These are phyloP conservation scores for Leptodactylus fuscus DNA, from an alignment of 2,113 vertebrate genomes.

Conservation along the genomic window DNA sequence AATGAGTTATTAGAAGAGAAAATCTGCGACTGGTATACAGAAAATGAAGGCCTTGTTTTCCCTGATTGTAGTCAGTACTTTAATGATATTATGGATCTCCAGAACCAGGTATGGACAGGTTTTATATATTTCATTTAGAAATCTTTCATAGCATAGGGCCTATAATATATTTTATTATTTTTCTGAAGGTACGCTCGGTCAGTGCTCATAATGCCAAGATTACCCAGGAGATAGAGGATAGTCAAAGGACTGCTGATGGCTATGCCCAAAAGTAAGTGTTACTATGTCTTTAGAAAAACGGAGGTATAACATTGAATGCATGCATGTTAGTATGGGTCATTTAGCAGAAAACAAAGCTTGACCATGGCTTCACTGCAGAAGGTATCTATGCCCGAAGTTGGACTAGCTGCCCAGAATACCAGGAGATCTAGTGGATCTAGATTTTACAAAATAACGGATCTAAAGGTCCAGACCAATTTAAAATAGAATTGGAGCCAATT, in stretches of 20 bases:
- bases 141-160: neutral
- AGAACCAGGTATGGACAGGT: conserved; percentile 64
- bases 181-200: neutral
- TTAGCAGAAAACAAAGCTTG: neutral
- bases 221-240: conserved; percentile 76
- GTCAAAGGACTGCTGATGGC: conserved; percentile 79
- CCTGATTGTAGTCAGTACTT: conserved; percentile 64
- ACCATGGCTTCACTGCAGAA: neutral
- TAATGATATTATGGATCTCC: conserved; percentile 62
- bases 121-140: neutral
- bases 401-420: neutral
- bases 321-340: neutral
- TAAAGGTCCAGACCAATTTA: too few species aligned
- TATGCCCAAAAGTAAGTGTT: conserved; percentile 67
- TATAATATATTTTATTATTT: neutral
- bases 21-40: conserved; percentile 59
- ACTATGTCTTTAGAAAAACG: neutral
- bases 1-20: conserved; percentile 58
- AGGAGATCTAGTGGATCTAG: too few species aligned
- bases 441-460: too few species aligned
- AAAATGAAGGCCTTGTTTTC: conserved; percentile 16
- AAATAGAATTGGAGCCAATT: too few species aligned
- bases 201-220: conserved; percentile 69
- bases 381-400: too few species aligned
- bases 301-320: neutral